A percentile compares a stretch with the other conserved stretches of the same genome.
These are phyloP conservation scores for Lanius collurio DNA, from an alignment of 2,113 vertebrate species.

Conservation along the genomic window DNA sequence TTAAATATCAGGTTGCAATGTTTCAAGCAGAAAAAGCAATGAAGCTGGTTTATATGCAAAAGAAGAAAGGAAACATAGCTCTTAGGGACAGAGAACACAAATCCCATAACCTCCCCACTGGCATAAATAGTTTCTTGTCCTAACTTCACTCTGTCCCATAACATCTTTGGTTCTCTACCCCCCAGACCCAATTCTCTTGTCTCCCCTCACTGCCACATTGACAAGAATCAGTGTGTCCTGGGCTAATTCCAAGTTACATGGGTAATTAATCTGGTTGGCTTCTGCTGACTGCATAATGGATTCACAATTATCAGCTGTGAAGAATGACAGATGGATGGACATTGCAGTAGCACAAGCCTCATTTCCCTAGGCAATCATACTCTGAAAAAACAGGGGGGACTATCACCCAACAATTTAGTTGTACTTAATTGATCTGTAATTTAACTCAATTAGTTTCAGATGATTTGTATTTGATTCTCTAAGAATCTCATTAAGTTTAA, in stretches of 20 bases:
- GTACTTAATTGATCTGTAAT: conserved; percentile 37
- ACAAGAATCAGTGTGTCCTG: neutral
- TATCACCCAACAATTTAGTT: neutral
- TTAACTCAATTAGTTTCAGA: conserved; percentile 47
- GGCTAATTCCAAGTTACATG: conserved; percentile 22
- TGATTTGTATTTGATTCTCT: conserved; percentile 24
- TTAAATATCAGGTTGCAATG: neutral
- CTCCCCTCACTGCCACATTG: neutral
- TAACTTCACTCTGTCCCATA: neutral
- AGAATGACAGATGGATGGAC: conserved; percentile 51
- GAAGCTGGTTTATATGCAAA: neutral
- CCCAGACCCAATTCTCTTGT: neutral
- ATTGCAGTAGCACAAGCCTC: neutral
- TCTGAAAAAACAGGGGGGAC: neutral
- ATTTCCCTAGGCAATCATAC: conserved; percentile 15
- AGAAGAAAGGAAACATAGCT: neutral
- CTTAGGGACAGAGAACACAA: neutral
- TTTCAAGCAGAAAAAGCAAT: neutral
- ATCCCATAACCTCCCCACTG: neutral
- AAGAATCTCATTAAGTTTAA: conserved; percentile 47
- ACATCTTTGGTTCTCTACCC: neutral
- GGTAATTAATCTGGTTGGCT: conserved; percentile 33
- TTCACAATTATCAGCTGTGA: conserved; percentile 45
- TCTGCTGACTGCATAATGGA: conserved; percentile 9
- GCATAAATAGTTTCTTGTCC: neutral